Base-by-base conservation (phyloP, 2,888 invertebrate genomes). In the Drosophila demipolita region DNA sequence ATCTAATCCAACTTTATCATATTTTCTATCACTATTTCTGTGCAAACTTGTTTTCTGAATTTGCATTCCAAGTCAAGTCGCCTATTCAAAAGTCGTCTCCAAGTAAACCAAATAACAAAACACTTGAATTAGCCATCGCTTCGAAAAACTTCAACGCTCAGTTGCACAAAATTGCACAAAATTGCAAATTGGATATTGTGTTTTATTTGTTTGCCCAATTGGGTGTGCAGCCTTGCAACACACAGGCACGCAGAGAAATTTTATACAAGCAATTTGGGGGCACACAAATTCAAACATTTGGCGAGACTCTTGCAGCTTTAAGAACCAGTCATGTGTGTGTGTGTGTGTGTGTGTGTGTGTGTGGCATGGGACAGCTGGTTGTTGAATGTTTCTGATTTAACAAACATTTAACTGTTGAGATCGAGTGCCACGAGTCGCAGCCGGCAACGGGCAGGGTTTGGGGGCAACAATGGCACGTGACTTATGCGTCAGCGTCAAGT, bases 351-450 rank as follows among this genome's bases (percentile, higher is more conserved):
- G 58, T 79, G 82, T n/a, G n/a, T n/a, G n/a, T n/a, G n/a, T n/a
- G n/a, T n/a, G 68, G 33, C 59, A 73, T 67, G 73, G 77, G 64
- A 4, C 45, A 23, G 45, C 8, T 26, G 15, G 54, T 55, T 66
- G 73, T 59, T 74, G 75, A 85, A 73, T 81, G 79, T 71, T 76
- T 72, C 65, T 79, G 83, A 76, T 81, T 85, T 85, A 85, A 85
- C 86, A 87, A 78, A 45, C 82, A 57, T 66, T 67, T 55, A 67
- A 62, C 45, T 63, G 63, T 29, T n/a, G 29, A 11, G 15, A 12
- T 6, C n/a, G 26, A 23, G 35, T 20, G 20, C n/a, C 8, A 15
- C 1, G 1, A 23, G 20, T 29, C 29, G 26, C 11, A 2, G 32
- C 15, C 1, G 26, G 11, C 0, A 3, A 12, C 3, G 42, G 0